These are phyloP conservation scores for Parthenolecanium corni DNA, from an alignment of 2,888 invertebrate species.

Conservation along the genomic window DNA sequence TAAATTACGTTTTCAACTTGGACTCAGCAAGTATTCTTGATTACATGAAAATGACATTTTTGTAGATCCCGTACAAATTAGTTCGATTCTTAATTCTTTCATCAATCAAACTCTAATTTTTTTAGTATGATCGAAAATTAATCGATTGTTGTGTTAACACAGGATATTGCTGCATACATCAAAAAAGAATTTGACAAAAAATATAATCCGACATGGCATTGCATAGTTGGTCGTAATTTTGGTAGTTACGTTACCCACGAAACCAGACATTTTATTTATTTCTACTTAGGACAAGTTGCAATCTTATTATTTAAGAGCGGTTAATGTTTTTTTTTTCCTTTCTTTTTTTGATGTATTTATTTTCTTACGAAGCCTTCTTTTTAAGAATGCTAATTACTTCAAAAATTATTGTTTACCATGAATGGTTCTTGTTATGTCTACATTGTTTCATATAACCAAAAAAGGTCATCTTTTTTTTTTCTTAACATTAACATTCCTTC, in stretches of 20 bases:
- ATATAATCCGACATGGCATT: conserved; percentile 99
- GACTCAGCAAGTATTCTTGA: no score
- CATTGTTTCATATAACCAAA: conserved; percentile 17
- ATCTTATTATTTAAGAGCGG: conserved; percentile 98
- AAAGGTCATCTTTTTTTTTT: not conserved
- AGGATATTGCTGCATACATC: conserved; percentile 97
- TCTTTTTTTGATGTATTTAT: no score
- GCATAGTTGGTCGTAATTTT: conserved; percentile 97
- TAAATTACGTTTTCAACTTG: no score
- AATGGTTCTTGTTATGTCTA: conserved; percentile 27
- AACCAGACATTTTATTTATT: conserved; percentile 99
- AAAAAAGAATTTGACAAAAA: conserved; percentile 99
- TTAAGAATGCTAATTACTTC: conserved; percentile 22
- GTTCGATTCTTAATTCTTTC: no score
- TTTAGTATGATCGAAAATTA: no score
- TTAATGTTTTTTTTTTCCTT: conserved; percentile 51
- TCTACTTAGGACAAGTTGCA: conserved; percentile 98
- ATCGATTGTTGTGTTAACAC: no score
- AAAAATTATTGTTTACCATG: conserved; percentile 24
- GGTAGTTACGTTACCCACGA: conserved; percentile 98
- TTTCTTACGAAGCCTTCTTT: conserved; percentile 17
- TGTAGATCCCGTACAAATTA: no score
- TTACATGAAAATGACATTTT: no score
- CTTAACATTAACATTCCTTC: conserved; percentile 28
- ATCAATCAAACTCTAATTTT: no score